Evolutionary conservation across 2,797 vertebrate genomes (phyloP), one percentile per base, ranked within the genome.

Genomic region (Iguana delicatissima): DNA sequence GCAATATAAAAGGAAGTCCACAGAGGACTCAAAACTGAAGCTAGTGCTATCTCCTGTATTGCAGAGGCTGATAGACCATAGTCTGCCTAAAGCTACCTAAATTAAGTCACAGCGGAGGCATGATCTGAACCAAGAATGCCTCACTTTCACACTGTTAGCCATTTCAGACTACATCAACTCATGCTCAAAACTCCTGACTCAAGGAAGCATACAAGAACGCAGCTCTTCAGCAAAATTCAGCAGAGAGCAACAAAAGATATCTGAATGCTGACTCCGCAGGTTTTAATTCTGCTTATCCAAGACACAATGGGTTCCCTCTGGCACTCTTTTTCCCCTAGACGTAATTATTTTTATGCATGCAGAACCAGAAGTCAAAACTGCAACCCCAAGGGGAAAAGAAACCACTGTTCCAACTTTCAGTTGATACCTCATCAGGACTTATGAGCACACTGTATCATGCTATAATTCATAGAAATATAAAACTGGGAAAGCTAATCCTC

Each of bases 271-370:
- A 88, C n/a, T 79, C 50, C 13, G 80, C 81, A 72, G 8, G 62
- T 72, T 76, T 77, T 89, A 89, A 89, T 89, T 87, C 50, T 26
- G 50, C 35, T 79, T 84, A 84, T n/a, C 35, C 84, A 88, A 80
- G 73, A 59, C 13, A 72, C 90, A 50, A 59, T 59, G 69, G 50
- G 29, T 2, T 88, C 86, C 81, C 73, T 88, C 64, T 55, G 73
- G 81, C 62, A 35, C 32, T 46, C 55, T 73, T 74, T 67, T 6
- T 12, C 1, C 26, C 64, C 81, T 38, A 81, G 72, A 67, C 72
- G 7, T 72, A 84, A 88, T 88, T 88, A 91, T 88, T 84, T 88
- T 84, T 88, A 80, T 72, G 46, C 73, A 84, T 35, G 62, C 80
- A 50, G 73, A 88, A 69, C 73, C 86, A 59, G 82, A 79, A 91